Evolutionary conservation across 2,888 invertebrate genomes (phyloP).

Genomic region (Agriotes lineatus): DNA sequence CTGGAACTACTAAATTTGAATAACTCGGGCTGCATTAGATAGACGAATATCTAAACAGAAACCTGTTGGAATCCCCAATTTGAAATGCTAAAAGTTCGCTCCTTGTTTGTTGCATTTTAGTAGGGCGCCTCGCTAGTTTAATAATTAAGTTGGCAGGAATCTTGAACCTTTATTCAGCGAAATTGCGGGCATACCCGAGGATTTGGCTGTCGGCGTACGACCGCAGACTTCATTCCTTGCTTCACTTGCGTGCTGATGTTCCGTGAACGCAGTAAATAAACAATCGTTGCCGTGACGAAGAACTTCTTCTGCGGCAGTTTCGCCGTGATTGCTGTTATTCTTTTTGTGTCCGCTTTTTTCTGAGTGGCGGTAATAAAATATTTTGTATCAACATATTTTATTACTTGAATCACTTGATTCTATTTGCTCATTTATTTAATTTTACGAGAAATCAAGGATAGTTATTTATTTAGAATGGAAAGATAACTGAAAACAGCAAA

Average conservation of each 20-base stretch:
- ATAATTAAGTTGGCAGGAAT: constrained; percentile 35
- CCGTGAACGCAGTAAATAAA: constrained; percentile 14
- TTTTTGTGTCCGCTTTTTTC: too few relatives aligned
- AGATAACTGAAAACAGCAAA: too few relatives aligned
- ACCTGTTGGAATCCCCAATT: not conserved
- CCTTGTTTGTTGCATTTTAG: constrained; percentile 24
- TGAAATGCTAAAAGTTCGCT: not conserved
- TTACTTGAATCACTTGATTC: too few relatives aligned
- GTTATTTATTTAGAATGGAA: too few relatives aligned
- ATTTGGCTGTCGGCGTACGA: constrained; percentile 18
- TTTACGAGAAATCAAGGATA: too few relatives aligned
- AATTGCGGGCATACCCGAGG: constrained; percentile 22
- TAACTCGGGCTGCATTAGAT: too few relatives aligned
- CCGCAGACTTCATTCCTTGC: constrained; percentile 22
- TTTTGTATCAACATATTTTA: too few relatives aligned
- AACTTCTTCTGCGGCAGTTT: too few relatives aligned
- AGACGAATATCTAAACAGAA: not conserved
- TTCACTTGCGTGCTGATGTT: constrained; percentile 18
- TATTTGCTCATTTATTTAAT: too few relatives aligned
- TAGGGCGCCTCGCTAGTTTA: constrained; percentile 20
- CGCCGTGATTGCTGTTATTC: too few relatives aligned
- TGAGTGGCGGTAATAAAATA: too few relatives aligned
- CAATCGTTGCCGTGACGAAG: not conserved
- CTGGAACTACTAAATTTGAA: too few relatives aligned
- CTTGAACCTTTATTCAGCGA: constrained; percentile 28